Evolutionary conservation across 2,888 invertebrate genomes (phyloP).

Genomic region (Xestobium rufovillosum): DNA sequence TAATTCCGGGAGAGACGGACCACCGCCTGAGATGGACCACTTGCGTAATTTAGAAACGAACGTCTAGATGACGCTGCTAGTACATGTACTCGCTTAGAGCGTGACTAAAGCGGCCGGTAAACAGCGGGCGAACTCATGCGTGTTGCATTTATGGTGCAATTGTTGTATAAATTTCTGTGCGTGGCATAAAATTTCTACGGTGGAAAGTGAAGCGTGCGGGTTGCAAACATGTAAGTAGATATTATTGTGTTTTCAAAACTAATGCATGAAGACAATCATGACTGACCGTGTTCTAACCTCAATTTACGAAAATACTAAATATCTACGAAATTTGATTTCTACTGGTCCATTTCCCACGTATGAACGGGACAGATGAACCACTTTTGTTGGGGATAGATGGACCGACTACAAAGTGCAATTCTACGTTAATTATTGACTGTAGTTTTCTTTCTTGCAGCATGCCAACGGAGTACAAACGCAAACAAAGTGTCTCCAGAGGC

Average conservation of each 20-base stretch:
- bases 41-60: conserved; percentile 2
- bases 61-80: conserved; percentile 3
- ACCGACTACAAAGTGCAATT: conserved; percentile 2
- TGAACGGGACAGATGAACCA: conserved; percentile 2
- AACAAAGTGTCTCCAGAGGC: conserved; percentile 4
- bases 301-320: conserved; percentile 1
- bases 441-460: conserved; percentile 4
- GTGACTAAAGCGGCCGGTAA: conserved; percentile 4
- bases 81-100: conserved; percentile 4
- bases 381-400: conserved; percentile 4
- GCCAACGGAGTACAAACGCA: conserved; percentile 3
- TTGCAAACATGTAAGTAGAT: conserved; percentile 4
- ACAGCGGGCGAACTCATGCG: conserved; percentile 1
- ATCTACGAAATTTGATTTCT: conserved; percentile 1
- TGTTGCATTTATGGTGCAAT: conserved; percentile 3
- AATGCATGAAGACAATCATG: conserved; percentile 3
- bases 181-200: conserved; percentile 3
- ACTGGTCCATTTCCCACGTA: conserved; percentile 3
- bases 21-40: conserved; percentile 4
- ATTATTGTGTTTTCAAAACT: conserved; percentile 3
- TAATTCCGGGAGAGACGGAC: too few relatives aligned
- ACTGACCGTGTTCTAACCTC: too few relatives aligned
- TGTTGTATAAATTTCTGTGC: conserved; percentile 3
- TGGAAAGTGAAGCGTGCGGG: conserved; percentile 2
- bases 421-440: conserved; percentile 4